Evolutionary conservation across 2,888 invertebrate species (phyloP).

Genomic region (Parapristionchus giblindavisi): DNA sequence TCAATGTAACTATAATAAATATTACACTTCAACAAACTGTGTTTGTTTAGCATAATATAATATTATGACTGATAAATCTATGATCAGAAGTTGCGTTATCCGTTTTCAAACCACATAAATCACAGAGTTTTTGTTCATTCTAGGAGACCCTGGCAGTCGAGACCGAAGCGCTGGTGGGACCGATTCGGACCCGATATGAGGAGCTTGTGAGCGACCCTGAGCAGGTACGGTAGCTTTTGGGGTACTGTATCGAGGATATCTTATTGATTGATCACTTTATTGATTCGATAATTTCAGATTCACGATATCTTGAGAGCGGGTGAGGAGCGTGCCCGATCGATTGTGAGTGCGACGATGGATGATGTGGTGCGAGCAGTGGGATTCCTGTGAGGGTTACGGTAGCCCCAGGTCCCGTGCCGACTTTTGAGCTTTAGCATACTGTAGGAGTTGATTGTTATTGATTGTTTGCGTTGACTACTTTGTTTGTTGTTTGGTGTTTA

Average conservation of each 20-base stretch:
- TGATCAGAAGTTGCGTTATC: no score
- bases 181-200: conserved; percentile 23
- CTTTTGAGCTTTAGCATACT: no score
- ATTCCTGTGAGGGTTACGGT: conserved; percentile 19
- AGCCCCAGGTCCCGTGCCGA: no score
- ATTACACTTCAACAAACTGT: background rate
- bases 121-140: no score
- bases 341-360: conserved; percentile 18
- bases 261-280: background rate
- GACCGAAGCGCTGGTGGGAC: background rate
- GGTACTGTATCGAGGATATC: background rate
- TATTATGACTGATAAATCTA: no score
- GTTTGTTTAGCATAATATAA: background rate
- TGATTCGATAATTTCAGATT: background rate
- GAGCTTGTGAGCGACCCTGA: conserved; percentile 2
- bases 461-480: background rate
- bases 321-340: conserved; percentile 4
- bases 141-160: conserved; percentile 20
- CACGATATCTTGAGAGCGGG: conserved; percentile 11
- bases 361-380: conserved; percentile 1
- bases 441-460: background rate
- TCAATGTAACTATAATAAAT: background rate
- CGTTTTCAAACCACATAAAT: no score
- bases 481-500: no score
- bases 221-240: background rate